phyloP scores from a whole-genome alignment of 2,797 vertebrate species.

The Rhynchonycteris naso region DNA sequence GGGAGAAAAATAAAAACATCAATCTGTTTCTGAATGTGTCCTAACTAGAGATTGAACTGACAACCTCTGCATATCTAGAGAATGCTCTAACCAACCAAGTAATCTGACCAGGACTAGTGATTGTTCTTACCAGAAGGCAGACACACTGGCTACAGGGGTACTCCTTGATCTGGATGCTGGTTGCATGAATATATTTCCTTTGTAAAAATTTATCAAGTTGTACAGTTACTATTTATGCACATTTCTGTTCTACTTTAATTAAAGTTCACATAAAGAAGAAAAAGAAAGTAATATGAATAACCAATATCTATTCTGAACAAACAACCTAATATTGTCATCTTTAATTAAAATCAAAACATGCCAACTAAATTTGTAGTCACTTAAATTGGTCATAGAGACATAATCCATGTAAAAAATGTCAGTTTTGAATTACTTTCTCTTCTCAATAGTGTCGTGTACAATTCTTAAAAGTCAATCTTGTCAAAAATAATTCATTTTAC shows the following conservation, averaged over 20 bases:
- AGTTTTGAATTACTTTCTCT: neutral
- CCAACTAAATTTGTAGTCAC: constrained; percentile 39
- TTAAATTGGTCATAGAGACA: constrained; percentile 60
- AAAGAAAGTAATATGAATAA: constrained; percentile 30
- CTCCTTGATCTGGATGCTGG: neutral
- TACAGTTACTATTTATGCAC: neutral
- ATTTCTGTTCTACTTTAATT: constrained; percentile 27
- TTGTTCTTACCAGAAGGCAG: neutral
- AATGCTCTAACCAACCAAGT: too few relatives aligned
- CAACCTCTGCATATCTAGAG: too few relatives aligned
- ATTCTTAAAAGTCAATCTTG: constrained; percentile 48
- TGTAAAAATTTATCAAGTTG: neutral
- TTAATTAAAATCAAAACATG: constrained; percentile 59
- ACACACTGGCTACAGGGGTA: neutral
- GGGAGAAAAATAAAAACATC: too few relatives aligned
- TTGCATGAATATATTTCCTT: neutral
- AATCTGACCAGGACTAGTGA: neutral
- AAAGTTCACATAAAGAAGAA: neutral
- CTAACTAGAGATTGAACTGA: too few relatives aligned
- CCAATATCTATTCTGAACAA: constrained; percentile 3
- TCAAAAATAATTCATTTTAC: constrained; percentile 47
- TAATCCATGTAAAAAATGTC: constrained; percentile 38
- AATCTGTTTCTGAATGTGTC: too few relatives aligned
- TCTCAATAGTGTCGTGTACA: neutral
- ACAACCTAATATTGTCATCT: constrained; percentile 11